These are phyloP conservation scores for Saturnia japonica DNA, from an alignment of 2,888 invertebrate genomes.

Conservation along the genomic window DNA sequence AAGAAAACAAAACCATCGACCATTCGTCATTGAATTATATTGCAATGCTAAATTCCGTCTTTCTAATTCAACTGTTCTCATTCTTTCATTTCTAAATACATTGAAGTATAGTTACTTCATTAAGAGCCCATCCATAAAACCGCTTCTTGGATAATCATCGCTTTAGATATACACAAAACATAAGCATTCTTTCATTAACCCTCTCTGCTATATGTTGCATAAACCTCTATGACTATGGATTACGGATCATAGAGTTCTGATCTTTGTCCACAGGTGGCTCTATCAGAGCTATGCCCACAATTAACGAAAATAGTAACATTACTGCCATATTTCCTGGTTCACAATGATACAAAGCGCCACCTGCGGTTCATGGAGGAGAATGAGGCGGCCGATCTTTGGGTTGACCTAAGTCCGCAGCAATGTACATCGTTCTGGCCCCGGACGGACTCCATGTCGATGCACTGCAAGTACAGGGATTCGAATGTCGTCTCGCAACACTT, in stretches of 20 bases:
- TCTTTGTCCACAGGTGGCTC: conserved; percentile 70
- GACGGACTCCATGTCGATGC: conserved; percentile 90
- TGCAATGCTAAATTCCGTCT: too few species aligned
- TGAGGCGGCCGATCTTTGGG: conserved; percentile 92
- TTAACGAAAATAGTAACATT: conserved; percentile 90
- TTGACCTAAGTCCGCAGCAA: conserved; percentile 86
- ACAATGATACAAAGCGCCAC: conserved; percentile 85
- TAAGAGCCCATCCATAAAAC: too few species aligned
- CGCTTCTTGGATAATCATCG: too few species aligned
- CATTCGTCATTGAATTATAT: too few species aligned
- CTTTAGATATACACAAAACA: too few species aligned
- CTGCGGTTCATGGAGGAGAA: conserved; percentile 92
- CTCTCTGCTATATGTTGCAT: too few species aligned
- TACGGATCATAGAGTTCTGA: not conserved
- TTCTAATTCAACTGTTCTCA: too few species aligned
- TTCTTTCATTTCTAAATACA: too few species aligned
- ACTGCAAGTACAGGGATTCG: conserved; percentile 89
- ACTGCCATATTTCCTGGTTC: conserved; percentile 89
- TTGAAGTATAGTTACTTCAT: too few species aligned
- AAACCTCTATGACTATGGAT: too few species aligned
- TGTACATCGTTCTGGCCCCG: conserved; percentile 91
- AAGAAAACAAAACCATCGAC: too few species aligned
- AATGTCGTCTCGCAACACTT: conserved; percentile 90
- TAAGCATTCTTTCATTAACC: too few species aligned
- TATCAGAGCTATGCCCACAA: conserved; percentile 87